These are phyloP conservation scores for Apodemia duryi DNA, from an alignment of 2,888 invertebrate species.

Conservation along the genomic window DNA sequence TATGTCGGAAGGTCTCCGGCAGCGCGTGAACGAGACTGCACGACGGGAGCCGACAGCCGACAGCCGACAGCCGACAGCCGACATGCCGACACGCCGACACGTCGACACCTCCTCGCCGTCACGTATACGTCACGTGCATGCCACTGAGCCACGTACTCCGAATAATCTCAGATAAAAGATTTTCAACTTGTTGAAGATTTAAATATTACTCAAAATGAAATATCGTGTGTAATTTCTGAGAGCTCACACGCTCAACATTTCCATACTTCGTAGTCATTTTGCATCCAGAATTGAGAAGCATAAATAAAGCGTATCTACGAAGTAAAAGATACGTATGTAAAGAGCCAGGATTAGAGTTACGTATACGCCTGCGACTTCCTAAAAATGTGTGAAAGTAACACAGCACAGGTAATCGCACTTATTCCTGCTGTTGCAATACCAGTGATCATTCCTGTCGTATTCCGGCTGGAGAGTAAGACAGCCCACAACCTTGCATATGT, in stretches of 20 bases:
- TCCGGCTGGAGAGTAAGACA: too few species aligned
- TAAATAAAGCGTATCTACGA: too few species aligned
- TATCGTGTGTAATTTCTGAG: background rate
- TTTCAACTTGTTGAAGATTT: conserved; percentile 6
- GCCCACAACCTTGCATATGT: too few species aligned
- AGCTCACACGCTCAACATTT: background rate
- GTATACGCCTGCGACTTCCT: too few species aligned
- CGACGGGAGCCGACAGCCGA: conserved; percentile 2
- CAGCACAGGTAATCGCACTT: too few species aligned
- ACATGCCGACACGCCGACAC: conserved; percentile 10
- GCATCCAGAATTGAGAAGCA: background rate
- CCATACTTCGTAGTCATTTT: background rate
- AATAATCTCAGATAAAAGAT: conserved; percentile 17
- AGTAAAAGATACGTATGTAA: too few species aligned
- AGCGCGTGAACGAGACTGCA: conserved; percentile 6
- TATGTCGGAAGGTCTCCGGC: conserved; percentile 3
- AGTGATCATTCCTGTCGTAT: too few species aligned
- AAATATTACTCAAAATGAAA: conserved; percentile 1
- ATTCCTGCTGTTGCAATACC: too few species aligned
- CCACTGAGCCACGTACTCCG: background rate
- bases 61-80: conserved; percentile 4
- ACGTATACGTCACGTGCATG: conserved; percentile 11
- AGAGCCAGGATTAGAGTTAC: too few species aligned
- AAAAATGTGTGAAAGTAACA: too few species aligned
- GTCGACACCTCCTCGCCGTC: conserved; percentile 4